Percentiles rank a stretch among this genome's conserved stretches.
These are phyloP conservation scores for Steinernema feltiae DNA, from an alignment of 1,140 invertebrate species.

Conservation along the genomic window DNA sequence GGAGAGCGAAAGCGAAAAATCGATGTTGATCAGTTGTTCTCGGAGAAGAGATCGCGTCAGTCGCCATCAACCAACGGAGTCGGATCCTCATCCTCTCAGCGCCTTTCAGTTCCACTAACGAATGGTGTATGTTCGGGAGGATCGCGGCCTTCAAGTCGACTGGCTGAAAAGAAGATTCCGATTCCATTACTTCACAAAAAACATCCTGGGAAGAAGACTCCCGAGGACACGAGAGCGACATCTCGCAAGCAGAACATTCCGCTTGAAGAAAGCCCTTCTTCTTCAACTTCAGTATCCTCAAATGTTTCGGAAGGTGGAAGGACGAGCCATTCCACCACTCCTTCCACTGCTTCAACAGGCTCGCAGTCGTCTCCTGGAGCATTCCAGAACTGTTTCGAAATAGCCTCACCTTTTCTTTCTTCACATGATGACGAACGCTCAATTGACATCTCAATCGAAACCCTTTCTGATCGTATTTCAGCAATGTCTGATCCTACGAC, in stretches of 20 bases:
- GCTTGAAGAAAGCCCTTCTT: neutral
- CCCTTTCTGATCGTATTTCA: neutral
- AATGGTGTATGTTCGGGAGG: too few relatives aligned
- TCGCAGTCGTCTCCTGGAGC: neutral
- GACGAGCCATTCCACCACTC: neutral
- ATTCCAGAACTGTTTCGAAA: neutral
- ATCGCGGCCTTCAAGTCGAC: neutral
- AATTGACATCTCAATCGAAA: neutral
- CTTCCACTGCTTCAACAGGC: neutral
- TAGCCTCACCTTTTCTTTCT: neutral
- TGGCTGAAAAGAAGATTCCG: neutral
- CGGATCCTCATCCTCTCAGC: neutral
- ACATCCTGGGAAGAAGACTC: neutral
- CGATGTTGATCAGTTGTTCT: neutral
- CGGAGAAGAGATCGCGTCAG: neutral
- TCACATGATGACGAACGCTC: neutral
- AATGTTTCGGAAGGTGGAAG: neutral
- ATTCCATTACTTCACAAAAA: neutral
- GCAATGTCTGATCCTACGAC: neutral
- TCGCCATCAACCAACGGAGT: neutral
- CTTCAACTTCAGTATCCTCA: neutral
- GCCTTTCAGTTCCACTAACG: neutral
- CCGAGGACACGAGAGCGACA: neutral
- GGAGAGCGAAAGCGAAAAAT: neutral
- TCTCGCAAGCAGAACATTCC: neutral